phyloP scores from a whole-genome alignment of 2,797 vertebrate species.

The Odontamblyopus lacepedii region DNA sequence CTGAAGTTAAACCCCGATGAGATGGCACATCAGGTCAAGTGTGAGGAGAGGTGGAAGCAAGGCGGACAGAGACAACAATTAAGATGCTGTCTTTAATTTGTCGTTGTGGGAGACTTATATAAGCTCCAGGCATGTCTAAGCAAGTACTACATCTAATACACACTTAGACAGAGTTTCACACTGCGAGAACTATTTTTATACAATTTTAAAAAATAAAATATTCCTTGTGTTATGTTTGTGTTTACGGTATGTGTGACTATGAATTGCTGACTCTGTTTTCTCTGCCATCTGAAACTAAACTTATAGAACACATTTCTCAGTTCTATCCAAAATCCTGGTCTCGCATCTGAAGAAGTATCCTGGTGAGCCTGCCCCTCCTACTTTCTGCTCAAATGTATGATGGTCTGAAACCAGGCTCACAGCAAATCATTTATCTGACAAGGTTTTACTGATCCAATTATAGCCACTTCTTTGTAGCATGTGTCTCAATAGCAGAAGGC shows the following conservation, averaged over 20 bases:
- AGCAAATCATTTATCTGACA: background rate
- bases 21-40: slow-evolving; percentile 36
- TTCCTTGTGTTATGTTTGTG: too few species aligned
- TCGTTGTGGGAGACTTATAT: slow-evolving; percentile 47
- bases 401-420: background rate
- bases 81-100: slow-evolving; percentile 25
- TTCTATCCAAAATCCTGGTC: background rate
- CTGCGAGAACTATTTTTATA: background rate
- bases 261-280: background rate
- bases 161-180: slow-evolving; percentile 3
- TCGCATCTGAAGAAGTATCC: too few species aligned
- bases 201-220: background rate
- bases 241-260: background rate
- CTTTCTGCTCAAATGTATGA: background rate
- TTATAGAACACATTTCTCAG: too few species aligned
- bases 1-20: slow-evolving; percentile 40
- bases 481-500: background rate
- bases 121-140: slow-evolving; percentile 39
- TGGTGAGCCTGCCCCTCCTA: too few species aligned
- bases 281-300: background rate
- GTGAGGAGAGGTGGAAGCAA: slow-evolving; percentile 21
- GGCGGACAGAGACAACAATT: slow-evolving; percentile 28
- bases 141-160: slow-evolving; percentile 23
- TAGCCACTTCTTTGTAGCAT: background rate
- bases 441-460: background rate